Evolutionary conservation across 2,888 invertebrate species (phyloP), one percentile per base, ranked within the genome.

Genomic region (Sericinus montela): DNA sequence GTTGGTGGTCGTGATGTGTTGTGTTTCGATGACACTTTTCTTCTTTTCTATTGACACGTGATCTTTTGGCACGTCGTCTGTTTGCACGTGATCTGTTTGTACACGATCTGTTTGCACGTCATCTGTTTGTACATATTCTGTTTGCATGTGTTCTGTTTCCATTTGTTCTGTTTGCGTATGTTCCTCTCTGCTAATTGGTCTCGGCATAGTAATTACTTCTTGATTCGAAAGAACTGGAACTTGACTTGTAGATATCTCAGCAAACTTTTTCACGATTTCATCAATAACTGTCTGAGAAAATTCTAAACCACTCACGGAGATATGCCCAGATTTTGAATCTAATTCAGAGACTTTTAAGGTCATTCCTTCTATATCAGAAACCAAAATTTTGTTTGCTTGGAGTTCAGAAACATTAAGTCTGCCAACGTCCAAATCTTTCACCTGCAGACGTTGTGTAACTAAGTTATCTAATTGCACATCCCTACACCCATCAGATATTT

Each of bases 361-460:
- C 60, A 92, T 90, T 5, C 95, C 94, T 65, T 95, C 95, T 52
- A 96, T 92, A 72, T 95, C 95, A 0, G 95, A 95, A 0, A 95
- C 95, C 42, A 93, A 88, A 53, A 96, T 94, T 72, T 94, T 94
- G 47, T 92, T 93, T 0, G 96, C 95, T 71, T 95, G 93, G 35
- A 96, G 78, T 62, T 95, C 94, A 49, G 93, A 93, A 0, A 96
- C 95, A 55, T 92, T 94, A 14, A 96, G 72, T 42, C 93, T 90
- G 48, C 95, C 95, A 0, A 96, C 95, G 67, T 95, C 94, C 52
- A 96, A 87, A 69, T 95, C 95, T 19, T 89, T 85, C 1, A 96
- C 91, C 69, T 94, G 93, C 30, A 95, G 80, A 58, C 92, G 90
- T 60, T 92, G 91, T 40, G 94, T 92, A 68, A 87, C 63, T 54